Evolutionary conservation across 2,113 vertebrate genomes (phyloP).

Genomic region (Dromiciops gliroides): DNA sequence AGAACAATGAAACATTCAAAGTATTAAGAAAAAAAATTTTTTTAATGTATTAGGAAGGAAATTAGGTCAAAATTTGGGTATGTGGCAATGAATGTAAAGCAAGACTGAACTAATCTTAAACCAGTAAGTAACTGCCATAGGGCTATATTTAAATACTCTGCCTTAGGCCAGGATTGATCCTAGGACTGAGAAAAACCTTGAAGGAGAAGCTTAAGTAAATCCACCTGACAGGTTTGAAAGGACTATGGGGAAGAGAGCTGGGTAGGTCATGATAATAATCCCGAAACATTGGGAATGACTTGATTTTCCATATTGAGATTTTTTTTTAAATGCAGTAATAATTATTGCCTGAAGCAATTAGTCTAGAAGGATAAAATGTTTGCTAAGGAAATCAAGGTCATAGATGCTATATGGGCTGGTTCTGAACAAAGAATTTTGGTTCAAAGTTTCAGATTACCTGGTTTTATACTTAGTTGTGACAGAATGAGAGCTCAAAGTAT

Average conservation of each 20-base stretch:
- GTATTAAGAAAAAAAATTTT: no score
- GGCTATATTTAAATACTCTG: background rate
- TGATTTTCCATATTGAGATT: background rate
- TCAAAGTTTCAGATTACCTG: background rate
- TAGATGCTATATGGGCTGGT: background rate
- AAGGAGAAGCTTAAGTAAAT: slow-evolving; percentile 1
- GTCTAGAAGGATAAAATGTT: background rate
- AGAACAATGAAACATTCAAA: no score
- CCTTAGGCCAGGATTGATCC: background rate
- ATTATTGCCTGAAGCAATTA: background rate
- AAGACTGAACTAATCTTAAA: background rate
- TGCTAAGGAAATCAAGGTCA: background rate
- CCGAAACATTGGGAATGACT: background rate
- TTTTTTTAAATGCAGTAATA: background rate
- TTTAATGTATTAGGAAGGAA: no score
- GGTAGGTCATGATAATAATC: background rate
- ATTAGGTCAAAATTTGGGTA: no score
- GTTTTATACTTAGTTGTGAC: background rate
- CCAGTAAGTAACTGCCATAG: background rate
- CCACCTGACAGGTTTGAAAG: background rate
- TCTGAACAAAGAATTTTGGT: background rate
- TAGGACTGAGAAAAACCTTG: background rate
- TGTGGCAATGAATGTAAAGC: background rate
- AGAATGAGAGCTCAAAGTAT: background rate
- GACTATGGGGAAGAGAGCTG: background rate